Base-by-base conservation (phyloP, 2,113 vertebrate genomes). In the Gallinago undulata region DNA sequence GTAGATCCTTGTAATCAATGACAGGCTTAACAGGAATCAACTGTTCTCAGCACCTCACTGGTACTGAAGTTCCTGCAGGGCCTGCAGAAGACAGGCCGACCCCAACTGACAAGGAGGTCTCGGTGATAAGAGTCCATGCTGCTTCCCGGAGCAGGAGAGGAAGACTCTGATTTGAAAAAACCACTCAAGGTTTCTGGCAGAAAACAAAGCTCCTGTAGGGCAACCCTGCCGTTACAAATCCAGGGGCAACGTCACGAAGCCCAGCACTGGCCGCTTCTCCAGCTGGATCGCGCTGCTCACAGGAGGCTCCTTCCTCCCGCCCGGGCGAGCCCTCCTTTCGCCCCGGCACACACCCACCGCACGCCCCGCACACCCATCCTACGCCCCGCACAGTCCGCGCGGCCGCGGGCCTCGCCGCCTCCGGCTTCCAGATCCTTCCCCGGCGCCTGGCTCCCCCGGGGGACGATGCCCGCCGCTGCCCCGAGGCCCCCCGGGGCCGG, bases 371-470 rank as follows among this genome's bases (percentile, higher is more conserved):
- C 50, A 3, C 18, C 10, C 35, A 43, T 16, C 43, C 14, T 16
- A 43, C 43, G 43, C 43, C 43, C 43, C 43, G n/a, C 64, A 22
- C 50, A 3, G 15, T 9, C 35, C 2, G 11, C 7, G 27, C 1
- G 14, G 37, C 59, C 3, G 39, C 56, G 19, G 74, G 53, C 74
- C 79, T 9, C 10, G 3, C 51, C 3, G 27, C 27, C 12, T 16
- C 30, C n/a, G 7, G 15, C 77, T 13, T 23, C 63, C 67, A 19
- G 8, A 11, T 8, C 10, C 2, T 22, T 72, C 64, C 76, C 83
- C 5, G 39, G 19, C 2, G 2, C 0, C 18, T 16, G 6, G 10
- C 0, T 4, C 79, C 41, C 6, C 37, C 6, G 4, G 12, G 6
- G 19, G 33, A 16, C 10, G 7, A 11, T 30, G 15, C n/a, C 33